These are phyloP conservation scores for Leptobrachium ailaonicum DNA, from an alignment of 2,113 vertebrate species.

Conservation along the genomic window DNA sequence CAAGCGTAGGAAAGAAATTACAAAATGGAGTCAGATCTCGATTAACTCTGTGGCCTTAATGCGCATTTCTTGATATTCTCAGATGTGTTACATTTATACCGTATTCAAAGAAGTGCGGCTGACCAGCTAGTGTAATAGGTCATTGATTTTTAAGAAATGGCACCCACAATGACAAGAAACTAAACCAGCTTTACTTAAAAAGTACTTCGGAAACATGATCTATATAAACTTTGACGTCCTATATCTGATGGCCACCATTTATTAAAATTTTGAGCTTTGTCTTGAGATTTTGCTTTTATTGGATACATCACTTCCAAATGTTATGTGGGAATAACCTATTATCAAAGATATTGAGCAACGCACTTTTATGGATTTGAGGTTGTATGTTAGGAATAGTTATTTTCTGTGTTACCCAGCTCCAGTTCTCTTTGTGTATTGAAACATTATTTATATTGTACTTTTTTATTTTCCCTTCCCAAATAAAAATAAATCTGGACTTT, in stretches of 20 bases:
- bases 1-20: not conserved
- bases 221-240: not conserved
- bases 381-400: slow-evolving; percentile 54
- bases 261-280: not conserved
- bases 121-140: not conserved
- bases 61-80: slow-evolving; percentile 20
- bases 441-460: slow-evolving; percentile 57
- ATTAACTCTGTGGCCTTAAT: slow-evolving; percentile 5
- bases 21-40: not conserved
- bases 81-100: slow-evolving; percentile 9
- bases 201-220: not conserved
- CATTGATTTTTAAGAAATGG: not conserved
- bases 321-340: not conserved
- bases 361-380: slow-evolving; percentile 57
- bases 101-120: not conserved
- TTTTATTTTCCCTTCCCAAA: slow-evolving; percentile 11
- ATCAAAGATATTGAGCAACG: slow-evolving; percentile 47
- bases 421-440: slow-evolving; percentile 36
- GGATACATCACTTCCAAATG: not conserved
- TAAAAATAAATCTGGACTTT: slow-evolving; percentile 34
- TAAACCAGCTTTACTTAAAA: not conserved
- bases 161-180: not conserved
- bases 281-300: not conserved
- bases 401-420: slow-evolving; percentile 52
- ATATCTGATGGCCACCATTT: not conserved